Evolutionary conservation across 2,113 vertebrate genomes (phyloP).

Genomic region (Malurus elegans): DNA sequence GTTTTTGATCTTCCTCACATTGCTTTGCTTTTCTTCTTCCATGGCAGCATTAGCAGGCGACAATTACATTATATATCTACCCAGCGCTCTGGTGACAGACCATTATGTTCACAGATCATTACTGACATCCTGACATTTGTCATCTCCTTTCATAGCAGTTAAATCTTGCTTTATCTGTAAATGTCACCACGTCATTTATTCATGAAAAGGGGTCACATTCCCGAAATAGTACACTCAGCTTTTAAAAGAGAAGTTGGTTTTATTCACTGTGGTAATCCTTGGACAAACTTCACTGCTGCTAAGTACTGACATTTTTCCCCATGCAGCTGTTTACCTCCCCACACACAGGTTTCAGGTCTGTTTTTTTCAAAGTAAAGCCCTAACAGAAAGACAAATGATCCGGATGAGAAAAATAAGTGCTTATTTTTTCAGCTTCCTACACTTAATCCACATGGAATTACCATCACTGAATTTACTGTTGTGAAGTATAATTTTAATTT

Average conservation of each 20-base stretch:
- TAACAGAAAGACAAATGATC: constrained; percentile 33
- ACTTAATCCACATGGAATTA: constrained; percentile 52
- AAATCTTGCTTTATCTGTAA: constrained; percentile 86
- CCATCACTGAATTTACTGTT: constrained; percentile 51
- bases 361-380: constrained; percentile 57
- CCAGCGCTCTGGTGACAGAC: constrained; percentile 73
- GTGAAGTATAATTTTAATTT: constrained; percentile 65
- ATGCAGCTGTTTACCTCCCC: constrained; percentile 65
- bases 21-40: constrained; percentile 54
- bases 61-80: constrained; percentile 74
- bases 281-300: constrained; percentile 76
- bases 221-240: constrained; percentile 73
- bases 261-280: constrained; percentile 75
- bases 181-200: constrained; percentile 86
- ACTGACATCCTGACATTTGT: constrained; percentile 87
- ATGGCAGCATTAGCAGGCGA: constrained; percentile 57
- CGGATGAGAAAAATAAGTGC: constrained; percentile 25
- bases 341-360: constrained; percentile 28
- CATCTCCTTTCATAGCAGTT: constrained; percentile 81
- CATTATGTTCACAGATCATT: constrained; percentile 83
- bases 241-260: constrained; percentile 70
- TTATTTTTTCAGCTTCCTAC: constrained; percentile 41
- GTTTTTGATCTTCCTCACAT: constrained; percentile 18
- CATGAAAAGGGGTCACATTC: constrained; percentile 82
- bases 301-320: constrained; percentile 60